Percentiles rank a stretch among this genome's conserved stretches.
Conservation (phyloP, 1,140 invertebrate genomes). For the Lordiphosa clarofinis region DNA sequence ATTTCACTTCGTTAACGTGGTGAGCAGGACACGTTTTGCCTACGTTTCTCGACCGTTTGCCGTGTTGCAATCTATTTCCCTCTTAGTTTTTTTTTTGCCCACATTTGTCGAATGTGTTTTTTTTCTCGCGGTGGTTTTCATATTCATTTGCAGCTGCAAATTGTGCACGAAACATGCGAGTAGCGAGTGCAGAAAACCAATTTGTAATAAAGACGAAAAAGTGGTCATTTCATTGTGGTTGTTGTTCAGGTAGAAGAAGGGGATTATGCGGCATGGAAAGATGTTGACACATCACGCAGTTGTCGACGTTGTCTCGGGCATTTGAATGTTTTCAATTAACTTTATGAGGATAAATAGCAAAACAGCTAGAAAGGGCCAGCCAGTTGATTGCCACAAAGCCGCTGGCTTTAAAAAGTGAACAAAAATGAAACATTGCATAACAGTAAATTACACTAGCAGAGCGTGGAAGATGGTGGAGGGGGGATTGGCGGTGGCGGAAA, state of each 20-base stretch:
- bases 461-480: not conserved
- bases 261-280: conserved; percentile 58
- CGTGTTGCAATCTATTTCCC: conserved; percentile 44
- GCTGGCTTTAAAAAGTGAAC: conserved; percentile 45
- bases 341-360: conserved; percentile 72
- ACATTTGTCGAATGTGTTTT: conserved; percentile 28
- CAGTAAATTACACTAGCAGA: conserved; percentile 57
- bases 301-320: conserved; percentile 18
- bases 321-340: conserved; percentile 76
- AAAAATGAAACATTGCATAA: conserved; percentile 75
- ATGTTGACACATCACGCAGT: conserved; percentile 72
- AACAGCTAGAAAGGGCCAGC: conserved; percentile 26
- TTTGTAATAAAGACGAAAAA: conserved; percentile 74
- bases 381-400: conserved; percentile 22
- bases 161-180: conserved; percentile 69
- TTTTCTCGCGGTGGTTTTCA: conserved; percentile 28
- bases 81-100: no score
- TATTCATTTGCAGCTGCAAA: conserved; percentile 70
- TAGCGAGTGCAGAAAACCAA: conserved; percentile 69
- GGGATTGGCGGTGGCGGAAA: conserved; percentile 44
- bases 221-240: conserved; percentile 32
- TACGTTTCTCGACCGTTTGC: conserved; percentile 26
- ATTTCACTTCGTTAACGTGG: conserved; percentile 74
- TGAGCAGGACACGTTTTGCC: conserved; percentile 58
- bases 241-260: conserved; percentile 8